A percentile compares a stretch with the other conserved stretches of the same genome.
Evolutionary conservation across 2,113 vertebrate genomes (phyloP).

Genomic region (Columba janthina): DNA sequence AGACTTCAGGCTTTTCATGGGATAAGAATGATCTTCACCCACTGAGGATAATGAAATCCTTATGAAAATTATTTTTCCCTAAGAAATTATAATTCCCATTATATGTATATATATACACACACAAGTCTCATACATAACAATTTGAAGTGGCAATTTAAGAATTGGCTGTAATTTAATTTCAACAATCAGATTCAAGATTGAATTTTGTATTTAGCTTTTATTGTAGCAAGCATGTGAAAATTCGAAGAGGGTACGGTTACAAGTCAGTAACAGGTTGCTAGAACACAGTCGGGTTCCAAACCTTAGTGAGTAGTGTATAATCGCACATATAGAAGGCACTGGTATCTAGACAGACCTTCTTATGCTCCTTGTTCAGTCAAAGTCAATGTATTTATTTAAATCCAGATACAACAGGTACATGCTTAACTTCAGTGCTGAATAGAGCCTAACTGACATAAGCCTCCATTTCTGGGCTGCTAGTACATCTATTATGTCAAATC

Average conservation of each 20-base stretch:
- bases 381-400: not conserved
- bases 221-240: not conserved
- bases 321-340: not conserved
- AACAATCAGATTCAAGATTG: not conserved
- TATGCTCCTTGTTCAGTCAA: not conserved
- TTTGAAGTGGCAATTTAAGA: not conserved
- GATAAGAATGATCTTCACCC: not conserved
- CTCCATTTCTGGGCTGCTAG: not conserved
- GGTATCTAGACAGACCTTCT: not conserved
- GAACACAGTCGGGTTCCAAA: not conserved
- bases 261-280: not conserved
- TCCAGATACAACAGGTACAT: not conserved
- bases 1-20: not conserved
- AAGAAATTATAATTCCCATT: too few relatives aligned
- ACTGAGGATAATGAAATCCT: not conserved
- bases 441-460: not conserved
- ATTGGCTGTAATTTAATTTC: not conserved
- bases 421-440: not conserved
- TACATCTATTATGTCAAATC: not conserved
- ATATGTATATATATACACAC: not conserved
- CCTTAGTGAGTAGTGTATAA: not conserved
- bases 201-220: not conserved
- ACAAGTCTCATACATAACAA: not conserved
- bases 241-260: not conserved
- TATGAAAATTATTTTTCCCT: not conserved